These are phyloP conservation scores for Cenopis cana DNA, from an alignment of 2,888 invertebrate genomes.

Conservation along the genomic window DNA sequence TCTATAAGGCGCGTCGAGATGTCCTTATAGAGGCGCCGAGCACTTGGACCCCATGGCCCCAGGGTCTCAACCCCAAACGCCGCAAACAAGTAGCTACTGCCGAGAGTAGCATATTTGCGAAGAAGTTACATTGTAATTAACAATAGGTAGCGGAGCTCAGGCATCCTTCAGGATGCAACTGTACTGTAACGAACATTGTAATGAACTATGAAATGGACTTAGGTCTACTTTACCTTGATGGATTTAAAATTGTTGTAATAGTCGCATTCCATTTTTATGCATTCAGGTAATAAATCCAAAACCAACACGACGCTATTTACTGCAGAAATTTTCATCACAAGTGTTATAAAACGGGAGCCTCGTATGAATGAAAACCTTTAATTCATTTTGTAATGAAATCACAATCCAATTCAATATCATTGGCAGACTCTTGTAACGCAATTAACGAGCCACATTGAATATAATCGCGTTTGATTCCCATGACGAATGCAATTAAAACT, in stretches of 20 bases:
- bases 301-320: too few relatives aligned
- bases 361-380: neutral
- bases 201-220: too few relatives aligned
- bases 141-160: too few relatives aligned
- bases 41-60: too few relatives aligned
- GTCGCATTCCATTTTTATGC: neutral
- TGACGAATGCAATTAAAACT: slow-evolving; percentile 28
- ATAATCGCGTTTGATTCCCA: slow-evolving; percentile 26
- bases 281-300: neutral
- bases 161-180: too few relatives aligned
- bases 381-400: slow-evolving; percentile 7
- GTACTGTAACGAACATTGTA: too few relatives aligned
- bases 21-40: too few relatives aligned
- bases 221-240: neutral
- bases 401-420: slow-evolving; percentile 9
- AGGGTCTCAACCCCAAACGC: too few relatives aligned
- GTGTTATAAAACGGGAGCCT: neutral
- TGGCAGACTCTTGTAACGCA: neutral
- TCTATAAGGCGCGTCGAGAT: too few relatives aligned
- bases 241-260: neutral
- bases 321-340: too few relatives aligned
- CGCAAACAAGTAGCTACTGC: too few relatives aligned
- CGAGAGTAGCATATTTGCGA: too few relatives aligned
- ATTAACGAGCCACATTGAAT: slow-evolving; percentile 2
- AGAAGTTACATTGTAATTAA: neutral